These are phyloP conservation scores for Euura lappo DNA, from an alignment of 1,140 invertebrate species.

Conservation along the genomic window DNA sequence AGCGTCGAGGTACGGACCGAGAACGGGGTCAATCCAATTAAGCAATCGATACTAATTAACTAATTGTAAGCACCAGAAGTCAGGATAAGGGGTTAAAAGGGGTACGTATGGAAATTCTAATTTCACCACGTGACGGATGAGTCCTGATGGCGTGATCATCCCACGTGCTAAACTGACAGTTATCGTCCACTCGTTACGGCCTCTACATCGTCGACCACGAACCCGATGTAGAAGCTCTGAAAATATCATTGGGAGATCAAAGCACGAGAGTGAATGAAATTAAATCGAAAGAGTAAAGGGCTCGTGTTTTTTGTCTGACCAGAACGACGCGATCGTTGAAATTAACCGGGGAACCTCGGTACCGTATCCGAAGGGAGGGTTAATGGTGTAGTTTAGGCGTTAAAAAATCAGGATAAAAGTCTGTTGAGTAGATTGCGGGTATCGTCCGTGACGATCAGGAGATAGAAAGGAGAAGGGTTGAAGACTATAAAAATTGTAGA, in stretches of 20 bases:
- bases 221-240: too few species aligned
- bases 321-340: too few species aligned
- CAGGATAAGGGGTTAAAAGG: background rate
- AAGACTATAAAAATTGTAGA: conserved; percentile 16
- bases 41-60: background rate
- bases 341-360: too few species aligned
- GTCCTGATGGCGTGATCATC: background rate
- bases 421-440: background rate
- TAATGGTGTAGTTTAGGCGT: background rate
- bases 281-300: too few species aligned
- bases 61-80: conserved; percentile 4
- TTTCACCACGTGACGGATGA: background rate
- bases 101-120: background rate
- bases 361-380: background rate
- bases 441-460: background rate
- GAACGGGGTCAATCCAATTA: conserved; percentile 6
- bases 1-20: background rate
- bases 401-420: conserved; percentile 4
- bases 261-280: too few species aligned
- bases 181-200: background rate
- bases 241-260: too few species aligned
- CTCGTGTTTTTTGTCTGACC: too few species aligned
- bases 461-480: conserved; percentile 7
- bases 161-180: conserved; percentile 2
- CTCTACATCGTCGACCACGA: background rate